Conservation (phyloP, 2,797 vertebrate species). For the Mormyrus proboscirostris region DNA sequence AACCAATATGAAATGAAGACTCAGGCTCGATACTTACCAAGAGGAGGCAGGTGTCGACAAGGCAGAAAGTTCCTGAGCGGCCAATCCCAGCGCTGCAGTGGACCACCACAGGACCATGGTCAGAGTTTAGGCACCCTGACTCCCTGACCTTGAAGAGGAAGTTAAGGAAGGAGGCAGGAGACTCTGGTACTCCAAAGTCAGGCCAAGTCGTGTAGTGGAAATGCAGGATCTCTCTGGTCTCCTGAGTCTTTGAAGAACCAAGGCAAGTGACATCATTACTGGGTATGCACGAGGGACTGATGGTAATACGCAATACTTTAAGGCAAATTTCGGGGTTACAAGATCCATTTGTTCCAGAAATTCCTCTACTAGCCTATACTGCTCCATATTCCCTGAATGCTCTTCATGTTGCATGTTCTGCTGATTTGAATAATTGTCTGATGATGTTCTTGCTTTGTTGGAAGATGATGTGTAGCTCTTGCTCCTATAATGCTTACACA, state of each 20-base stretch:
- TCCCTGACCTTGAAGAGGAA: constrained; percentile 95
- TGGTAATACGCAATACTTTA: background rate
- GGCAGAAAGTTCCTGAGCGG: constrained; percentile 90
- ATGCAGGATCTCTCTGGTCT: constrained; percentile 89
- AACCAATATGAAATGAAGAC: background rate
- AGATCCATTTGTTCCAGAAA: background rate
- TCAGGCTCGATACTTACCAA: constrained; percentile 66
- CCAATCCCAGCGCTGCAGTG: constrained; percentile 98
- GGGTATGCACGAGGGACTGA: background rate
- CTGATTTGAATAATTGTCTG: background rate
- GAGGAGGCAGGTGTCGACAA: constrained; percentile 91
- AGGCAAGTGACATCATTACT: background rate
- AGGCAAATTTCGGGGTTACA: background rate
- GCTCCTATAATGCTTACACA: background rate
- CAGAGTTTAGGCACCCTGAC: constrained; percentile 75
- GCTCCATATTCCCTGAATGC: background rate
- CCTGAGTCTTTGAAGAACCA: constrained; percentile 65
- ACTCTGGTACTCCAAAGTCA: constrained; percentile 96
- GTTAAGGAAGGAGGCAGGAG: constrained; percentile 94
- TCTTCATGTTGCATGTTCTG: background rate
- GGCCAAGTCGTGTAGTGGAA: constrained; percentile 99
- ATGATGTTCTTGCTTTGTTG: background rate
- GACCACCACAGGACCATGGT: constrained; percentile 82
- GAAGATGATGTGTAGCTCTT: background rate
- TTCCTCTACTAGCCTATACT: background rate